Evolutionary conservation across 2,888 invertebrate genomes (phyloP).

Genomic region (Stenotaenia linearis): DNA sequence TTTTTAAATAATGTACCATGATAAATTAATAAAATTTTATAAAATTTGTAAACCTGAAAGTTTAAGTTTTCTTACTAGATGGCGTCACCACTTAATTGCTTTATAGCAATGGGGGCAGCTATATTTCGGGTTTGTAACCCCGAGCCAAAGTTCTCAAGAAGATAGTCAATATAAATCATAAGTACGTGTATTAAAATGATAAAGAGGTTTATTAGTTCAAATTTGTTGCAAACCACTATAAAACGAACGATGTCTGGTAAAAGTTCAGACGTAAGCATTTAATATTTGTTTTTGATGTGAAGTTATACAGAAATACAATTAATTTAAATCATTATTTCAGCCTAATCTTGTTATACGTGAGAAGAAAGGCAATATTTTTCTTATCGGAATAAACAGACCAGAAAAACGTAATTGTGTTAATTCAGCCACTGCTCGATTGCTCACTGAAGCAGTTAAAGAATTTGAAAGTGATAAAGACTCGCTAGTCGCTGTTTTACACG

Average conservation of each 20-base stretch:
- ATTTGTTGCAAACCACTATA: neutral
- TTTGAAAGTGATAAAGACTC: conserved; percentile 72
- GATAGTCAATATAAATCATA: no score
- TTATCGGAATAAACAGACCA: conserved; percentile 83
- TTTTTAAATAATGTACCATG: neutral
- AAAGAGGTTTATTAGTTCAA: no score
- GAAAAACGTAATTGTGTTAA: conserved; percentile 77
- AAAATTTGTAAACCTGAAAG: no score
- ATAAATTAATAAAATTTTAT: no score
- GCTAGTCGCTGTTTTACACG: conserved; percentile 72
- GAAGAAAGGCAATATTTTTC: conserved; percentile 61
- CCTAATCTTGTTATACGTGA: conserved; percentile 52
- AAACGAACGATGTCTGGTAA: neutral
- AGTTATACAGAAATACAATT: neutral
- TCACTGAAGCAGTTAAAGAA: conserved; percentile 64
- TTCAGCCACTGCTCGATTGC: conserved; percentile 58
- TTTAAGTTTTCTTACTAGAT: neutral
- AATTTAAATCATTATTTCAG: neutral
- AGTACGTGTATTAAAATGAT: no score
- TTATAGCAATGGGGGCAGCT: no score
- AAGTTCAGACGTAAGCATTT: neutral
- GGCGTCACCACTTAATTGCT: neutral
- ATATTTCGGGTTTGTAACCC: neutral
- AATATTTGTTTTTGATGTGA: no score
- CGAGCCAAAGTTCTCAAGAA: neutral